Percentiles rank a stretch among this genome's conserved stretches.
Evolutionary conservation across 2,797 vertebrate genomes (phyloP).

Genomic region (Mycteria americana): DNA sequence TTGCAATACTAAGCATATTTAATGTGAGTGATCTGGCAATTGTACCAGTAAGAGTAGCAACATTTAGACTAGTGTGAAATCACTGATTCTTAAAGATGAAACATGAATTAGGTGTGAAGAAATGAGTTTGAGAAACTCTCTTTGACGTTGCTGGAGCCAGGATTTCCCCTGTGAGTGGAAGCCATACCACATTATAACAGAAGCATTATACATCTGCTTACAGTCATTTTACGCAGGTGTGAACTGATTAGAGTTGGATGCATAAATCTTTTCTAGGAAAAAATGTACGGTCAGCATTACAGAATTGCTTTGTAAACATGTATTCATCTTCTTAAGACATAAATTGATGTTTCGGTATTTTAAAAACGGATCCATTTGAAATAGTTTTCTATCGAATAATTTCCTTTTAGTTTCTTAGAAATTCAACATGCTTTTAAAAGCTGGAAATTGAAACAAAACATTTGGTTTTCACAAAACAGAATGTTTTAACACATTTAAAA

Average conservation of each 20-base stretch:
- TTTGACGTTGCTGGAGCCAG: background rate
- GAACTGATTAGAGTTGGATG: conserved; percentile 2
- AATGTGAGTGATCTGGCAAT: conserved; percentile 23
- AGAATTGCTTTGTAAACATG: background rate
- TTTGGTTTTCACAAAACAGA: background rate
- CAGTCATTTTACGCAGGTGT: conserved; percentile 12
- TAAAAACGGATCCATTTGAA: background rate
- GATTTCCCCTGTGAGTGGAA: conserved; percentile 18
- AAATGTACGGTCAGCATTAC: background rate
- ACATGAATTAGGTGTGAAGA: conserved; percentile 43
- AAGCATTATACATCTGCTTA: conserved; percentile 35
- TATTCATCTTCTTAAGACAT: background rate
- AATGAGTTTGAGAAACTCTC: conserved; percentile 30
- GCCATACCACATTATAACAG: conserved; percentile 7
- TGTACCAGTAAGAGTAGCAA: conserved; percentile 24
- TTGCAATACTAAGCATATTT: conserved; percentile 25
- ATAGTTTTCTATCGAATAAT: background rate
- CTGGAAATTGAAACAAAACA: background rate
- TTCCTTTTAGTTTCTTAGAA: background rate
- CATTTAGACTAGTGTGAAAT: conserved; percentile 7
- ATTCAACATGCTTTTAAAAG: background rate
- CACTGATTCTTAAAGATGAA: conserved; percentile 23
- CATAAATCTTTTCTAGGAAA: background rate
- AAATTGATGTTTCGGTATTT: background rate
- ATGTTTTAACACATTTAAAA: background rate